Conservation (phyloP, 2,113 vertebrate species). For the Psilopogon haemacephalus region DNA sequence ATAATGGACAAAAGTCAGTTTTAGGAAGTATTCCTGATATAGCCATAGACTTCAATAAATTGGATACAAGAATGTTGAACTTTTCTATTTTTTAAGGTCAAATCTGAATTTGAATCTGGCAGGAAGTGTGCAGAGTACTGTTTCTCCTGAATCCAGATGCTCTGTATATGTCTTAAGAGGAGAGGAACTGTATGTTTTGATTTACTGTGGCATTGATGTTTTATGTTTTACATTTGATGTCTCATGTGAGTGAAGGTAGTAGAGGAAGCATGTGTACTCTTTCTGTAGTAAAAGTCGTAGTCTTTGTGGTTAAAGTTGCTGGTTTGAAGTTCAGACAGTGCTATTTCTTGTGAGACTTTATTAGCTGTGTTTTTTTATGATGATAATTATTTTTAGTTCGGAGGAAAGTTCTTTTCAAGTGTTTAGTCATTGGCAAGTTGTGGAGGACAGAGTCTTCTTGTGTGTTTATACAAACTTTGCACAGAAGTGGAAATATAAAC, state of each 20-base stretch:
- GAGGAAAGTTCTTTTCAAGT: not conserved
- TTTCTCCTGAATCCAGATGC: not conserved
- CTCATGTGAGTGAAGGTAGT: not conserved
- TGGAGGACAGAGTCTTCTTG: not conserved
- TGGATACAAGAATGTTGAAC: not conserved
- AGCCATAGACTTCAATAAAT: not conserved
- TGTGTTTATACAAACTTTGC: not conserved
- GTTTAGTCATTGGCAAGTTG: not conserved
- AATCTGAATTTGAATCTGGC: not conserved
- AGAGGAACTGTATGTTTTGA: not conserved
- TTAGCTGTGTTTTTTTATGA: not conserved
- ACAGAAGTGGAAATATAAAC: not conserved
- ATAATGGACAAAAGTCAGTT: not conserved
- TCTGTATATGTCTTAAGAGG: not conserved
- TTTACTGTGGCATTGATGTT: not conserved
- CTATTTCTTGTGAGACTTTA: not conserved
- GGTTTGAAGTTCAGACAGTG: not conserved
- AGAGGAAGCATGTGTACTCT: not conserved
- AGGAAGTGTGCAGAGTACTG: not conserved
- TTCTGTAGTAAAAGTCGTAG: not conserved
- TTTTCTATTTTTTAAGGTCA: not conserved
- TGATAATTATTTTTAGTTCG: not conserved
- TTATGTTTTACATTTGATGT: not conserved
- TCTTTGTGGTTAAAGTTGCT: not conserved
- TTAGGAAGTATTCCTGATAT: not conserved